phyloP scores from a whole-genome alignment of 2,113 vertebrate species.

The Neopipo cinnamomea region DNA sequence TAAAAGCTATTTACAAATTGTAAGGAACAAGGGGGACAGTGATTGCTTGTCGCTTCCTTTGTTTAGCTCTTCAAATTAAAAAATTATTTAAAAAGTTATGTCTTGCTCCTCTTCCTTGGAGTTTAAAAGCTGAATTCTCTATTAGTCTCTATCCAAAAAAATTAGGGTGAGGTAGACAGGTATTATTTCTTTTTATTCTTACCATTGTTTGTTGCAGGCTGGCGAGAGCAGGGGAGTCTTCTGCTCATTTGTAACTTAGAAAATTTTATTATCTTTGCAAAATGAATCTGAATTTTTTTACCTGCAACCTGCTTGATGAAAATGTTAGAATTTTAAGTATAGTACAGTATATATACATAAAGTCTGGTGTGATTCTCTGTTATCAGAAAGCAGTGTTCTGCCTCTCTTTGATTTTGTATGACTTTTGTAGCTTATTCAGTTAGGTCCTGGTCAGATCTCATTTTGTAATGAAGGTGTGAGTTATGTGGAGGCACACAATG shows the following conservation, averaged over 20 bases:
- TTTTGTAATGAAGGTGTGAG: neutral
- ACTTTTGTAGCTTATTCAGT: neutral
- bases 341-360: neutral
- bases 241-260: neutral
- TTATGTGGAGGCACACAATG: accelerated
- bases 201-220: neutral
- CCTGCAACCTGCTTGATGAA: neutral
- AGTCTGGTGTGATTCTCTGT: neutral
- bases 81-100: neutral
- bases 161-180: neutral
- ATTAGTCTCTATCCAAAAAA: neutral
- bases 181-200: neutral
- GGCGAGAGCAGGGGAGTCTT: neutral
- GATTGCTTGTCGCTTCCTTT: neutral
- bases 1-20: neutral
- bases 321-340: neutral
- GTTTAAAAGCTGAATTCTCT: neutral
- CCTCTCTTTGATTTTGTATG: neutral
- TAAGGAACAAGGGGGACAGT: neutral
- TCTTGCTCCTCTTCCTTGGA: neutral
- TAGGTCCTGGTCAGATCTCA: neutral
- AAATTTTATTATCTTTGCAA: neutral
- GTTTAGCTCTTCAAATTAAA: neutral
- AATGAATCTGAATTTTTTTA: neutral
- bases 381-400: neutral